Percentiles rank a stretch among this genome's conserved stretches.
These are phyloP conservation scores for Mirza zaza DNA, from an alignment of 2,113 vertebrate species.

Conservation along the genomic window DNA sequence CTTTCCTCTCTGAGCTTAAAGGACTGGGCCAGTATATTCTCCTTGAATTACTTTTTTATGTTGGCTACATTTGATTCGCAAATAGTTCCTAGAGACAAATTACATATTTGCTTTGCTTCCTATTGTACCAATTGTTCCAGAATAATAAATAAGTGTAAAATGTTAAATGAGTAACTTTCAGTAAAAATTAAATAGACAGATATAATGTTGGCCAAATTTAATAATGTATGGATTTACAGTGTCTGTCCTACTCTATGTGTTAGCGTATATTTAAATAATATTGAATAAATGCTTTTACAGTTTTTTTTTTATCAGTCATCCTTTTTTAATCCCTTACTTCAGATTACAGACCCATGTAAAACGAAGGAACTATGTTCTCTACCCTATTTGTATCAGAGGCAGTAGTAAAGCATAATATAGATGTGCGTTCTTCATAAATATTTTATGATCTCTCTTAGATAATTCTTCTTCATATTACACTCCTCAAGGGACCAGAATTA, in stretches of 20 bases:
- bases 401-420: conserved; percentile 19
- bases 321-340: background rate
- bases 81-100: background rate
- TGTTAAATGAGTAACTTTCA: background rate
- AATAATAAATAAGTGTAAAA: background rate
- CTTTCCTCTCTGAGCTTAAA: background rate
- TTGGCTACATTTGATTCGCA: background rate
- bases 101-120: background rate
- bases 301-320: background rate
- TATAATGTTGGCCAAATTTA: background rate
- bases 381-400: background rate
- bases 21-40: accelerated
- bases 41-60: background rate
- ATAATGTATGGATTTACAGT: background rate
- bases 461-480: conserved; percentile 44
- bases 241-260: background rate
- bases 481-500: conserved; percentile 13
- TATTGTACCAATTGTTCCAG: background rate
- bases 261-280: background rate
- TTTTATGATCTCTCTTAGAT: conserved; percentile 51
- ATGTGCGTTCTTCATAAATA: conserved; percentile 59
- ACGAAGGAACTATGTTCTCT: background rate
- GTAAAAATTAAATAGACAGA: background rate
- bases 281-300: background rate
- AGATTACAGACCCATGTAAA: background rate